A percentile compares a stretch with the other conserved stretches of the same genome.
phyloP scores from a whole-genome alignment of 2,113 vertebrate species.

The Seriola dumerili region DNA sequence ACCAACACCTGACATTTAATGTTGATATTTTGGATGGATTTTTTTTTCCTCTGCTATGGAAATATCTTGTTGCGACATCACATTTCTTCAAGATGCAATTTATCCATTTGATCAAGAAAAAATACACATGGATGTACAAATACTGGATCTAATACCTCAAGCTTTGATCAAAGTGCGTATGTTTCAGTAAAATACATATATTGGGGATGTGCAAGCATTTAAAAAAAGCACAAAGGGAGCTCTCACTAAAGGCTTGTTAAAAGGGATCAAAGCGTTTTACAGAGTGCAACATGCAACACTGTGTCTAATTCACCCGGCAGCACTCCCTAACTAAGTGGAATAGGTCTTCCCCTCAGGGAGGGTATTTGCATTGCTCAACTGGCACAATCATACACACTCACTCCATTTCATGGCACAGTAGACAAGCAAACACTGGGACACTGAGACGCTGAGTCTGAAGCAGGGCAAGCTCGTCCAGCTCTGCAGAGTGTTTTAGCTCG shows the following conservation, averaged over 20 bases:
- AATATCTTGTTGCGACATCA: not conserved
- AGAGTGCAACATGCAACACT: conserved; percentile 18
- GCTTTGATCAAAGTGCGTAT: not conserved
- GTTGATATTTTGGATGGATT: not conserved
- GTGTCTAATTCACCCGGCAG: conserved; percentile 21
- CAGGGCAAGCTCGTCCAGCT: conserved; percentile 27
- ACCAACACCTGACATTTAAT: not conserved
- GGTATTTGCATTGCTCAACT: conserved; percentile 57
- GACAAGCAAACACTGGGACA: conserved; percentile 71
- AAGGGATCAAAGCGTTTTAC: conserved; percentile 23
- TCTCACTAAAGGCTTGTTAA: not conserved
- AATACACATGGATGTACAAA: not conserved
- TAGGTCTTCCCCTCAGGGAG: conserved; percentile 14
- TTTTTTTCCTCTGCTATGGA: not conserved
- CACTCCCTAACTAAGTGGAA: conserved; percentile 9
- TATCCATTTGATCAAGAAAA: not conserved
- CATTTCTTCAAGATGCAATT: not conserved
- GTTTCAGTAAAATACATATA: not conserved
- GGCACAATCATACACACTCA: conserved; percentile 50
- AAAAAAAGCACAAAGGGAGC: not conserved
- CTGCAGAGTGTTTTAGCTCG: conserved; percentile 42
- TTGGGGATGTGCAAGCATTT: not conserved
- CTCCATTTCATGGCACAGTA: conserved; percentile 71
- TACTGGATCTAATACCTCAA: not conserved
- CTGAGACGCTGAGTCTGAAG: conserved; percentile 62